These are phyloP conservation scores for Lepidocolaptes lacrymiger DNA, from an alignment of 2,797 vertebrate genomes.

Conservation along the genomic window DNA sequence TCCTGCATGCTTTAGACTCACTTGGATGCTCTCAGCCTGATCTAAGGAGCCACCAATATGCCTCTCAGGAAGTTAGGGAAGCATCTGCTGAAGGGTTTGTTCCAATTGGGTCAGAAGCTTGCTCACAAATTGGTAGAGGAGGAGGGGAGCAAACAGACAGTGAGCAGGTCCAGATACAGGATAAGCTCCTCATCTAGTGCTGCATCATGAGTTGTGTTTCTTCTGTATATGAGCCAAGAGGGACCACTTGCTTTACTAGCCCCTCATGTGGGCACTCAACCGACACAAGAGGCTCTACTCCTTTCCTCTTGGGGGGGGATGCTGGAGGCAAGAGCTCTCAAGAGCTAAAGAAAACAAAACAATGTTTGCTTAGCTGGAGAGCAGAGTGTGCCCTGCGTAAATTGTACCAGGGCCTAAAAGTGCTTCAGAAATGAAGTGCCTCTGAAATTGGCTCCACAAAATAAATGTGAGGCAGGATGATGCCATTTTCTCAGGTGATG, in stretches of 20 bases:
- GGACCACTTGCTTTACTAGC: conserved; percentile 42
- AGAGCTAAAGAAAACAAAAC: conserved; percentile 68
- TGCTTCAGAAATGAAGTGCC: conserved; percentile 59
- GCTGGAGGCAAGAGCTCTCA: conserved; percentile 53
- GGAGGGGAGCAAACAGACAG: background rate
- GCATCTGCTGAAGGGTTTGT: background rate
- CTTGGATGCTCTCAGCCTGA: conserved; percentile 31
- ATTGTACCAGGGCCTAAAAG: conserved; percentile 31
- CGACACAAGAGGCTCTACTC: conserved; percentile 55
- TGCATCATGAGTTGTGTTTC: background rate
- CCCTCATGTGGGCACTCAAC: conserved; percentile 48
- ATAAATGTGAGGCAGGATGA: background rate
- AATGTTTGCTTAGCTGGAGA: conserved; percentile 67
- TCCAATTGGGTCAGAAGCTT: background rate
- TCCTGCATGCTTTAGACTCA: conserved; percentile 39
- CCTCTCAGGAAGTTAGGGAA: conserved; percentile 14
- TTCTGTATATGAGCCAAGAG: background rate
- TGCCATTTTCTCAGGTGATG: background rate
- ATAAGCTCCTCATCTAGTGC: background rate
- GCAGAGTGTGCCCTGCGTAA: conserved; percentile 50
- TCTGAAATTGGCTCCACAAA: conserved; percentile 15
- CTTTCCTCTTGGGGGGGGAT: conserved; percentile 32
- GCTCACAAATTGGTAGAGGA: background rate
- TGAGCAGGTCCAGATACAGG: background rate
- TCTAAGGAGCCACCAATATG: conserved; percentile 15